Evolutionary conservation across 2,888 invertebrate genomes (phyloP).

Genomic region (Celastrina argiolus): DNA sequence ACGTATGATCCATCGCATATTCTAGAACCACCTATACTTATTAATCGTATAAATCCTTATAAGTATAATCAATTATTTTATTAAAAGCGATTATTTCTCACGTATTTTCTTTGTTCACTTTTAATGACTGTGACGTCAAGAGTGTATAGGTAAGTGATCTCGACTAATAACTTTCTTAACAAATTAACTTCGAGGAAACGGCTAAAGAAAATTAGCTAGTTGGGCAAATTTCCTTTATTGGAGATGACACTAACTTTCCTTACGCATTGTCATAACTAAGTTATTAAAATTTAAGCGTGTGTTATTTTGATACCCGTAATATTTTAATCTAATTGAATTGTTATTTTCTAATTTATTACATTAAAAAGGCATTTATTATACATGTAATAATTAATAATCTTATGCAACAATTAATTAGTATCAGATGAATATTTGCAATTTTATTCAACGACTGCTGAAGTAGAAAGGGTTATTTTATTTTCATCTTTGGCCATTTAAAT

Average conservation of each 20-base stretch:
- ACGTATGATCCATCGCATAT: neutral
- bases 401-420: no score
- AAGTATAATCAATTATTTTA: neutral
- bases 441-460: no score
- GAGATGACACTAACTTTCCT: neutral
- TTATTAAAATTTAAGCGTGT: neutral
- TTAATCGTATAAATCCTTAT: neutral
- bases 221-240: conserved; percentile 4
- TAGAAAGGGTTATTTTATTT: no score
- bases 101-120: conserved; percentile 15
- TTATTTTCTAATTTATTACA: no score
- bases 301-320: neutral
- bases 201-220: conserved; percentile 3
- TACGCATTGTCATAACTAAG: neutral
- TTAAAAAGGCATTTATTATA: no score
- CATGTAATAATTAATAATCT: no score
- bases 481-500: no score
- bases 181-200: neutral
- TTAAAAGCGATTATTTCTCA: neutral
- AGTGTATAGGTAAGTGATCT: neutral
- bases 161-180: conserved; percentile 14
- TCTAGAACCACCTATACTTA: neutral
- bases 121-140: neutral
- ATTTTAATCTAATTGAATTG: no score
- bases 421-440: no score